Evolutionary conservation across 2,888 invertebrate genomes (phyloP), one percentile per base, ranked within the genome.

Genomic region (Mycalesis mineus): DNA sequence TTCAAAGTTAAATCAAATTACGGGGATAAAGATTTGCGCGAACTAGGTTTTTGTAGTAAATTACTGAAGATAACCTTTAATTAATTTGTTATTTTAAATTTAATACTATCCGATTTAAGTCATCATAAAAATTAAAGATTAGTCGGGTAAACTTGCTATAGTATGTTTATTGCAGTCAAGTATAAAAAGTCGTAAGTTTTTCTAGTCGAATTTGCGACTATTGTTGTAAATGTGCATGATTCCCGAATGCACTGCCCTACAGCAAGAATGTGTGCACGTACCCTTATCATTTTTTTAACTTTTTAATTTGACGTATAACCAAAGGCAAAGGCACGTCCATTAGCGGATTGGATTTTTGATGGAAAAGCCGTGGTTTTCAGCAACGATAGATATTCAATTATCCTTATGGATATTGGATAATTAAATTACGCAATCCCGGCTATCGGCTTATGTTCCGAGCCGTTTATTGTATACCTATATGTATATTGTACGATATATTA

Each of bases 261-360:
- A 77, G 81, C 80, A 80, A 82, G 88, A 88, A 85, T 88, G 88
- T 86, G 70, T 88, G 88, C 88, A 88, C 88, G 88, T 78, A 78
- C 67, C 75, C 76, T 73, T 78, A 71, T 77, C 62, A 63, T 67
- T 77, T 74, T 41, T 42, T 74, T 71, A 68, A 63, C 68, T 68
- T 72, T 68, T 75, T 74, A 69, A 55, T 56, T 55, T 55, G 51
- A 74, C 74, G 71, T 73, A 71, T 71, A 31, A 76, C 75, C 72
- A 73, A 77, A 81, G 77, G 80, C 78, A 79, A 81, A 82, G 77
- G 76, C 65, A 68, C 66, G 69, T 79, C 87, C 87, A 88, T 87
- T 87, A 84, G 81, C 66, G 70, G 74, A 85, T 84, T 87, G 81
- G 78, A 72, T 74, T 76, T 75, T 69, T 72, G 69, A 72, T 77